Conservation (phyloP, 53 echinoderm and acorn worm species). For the Apostichopus leukothele region DNA sequence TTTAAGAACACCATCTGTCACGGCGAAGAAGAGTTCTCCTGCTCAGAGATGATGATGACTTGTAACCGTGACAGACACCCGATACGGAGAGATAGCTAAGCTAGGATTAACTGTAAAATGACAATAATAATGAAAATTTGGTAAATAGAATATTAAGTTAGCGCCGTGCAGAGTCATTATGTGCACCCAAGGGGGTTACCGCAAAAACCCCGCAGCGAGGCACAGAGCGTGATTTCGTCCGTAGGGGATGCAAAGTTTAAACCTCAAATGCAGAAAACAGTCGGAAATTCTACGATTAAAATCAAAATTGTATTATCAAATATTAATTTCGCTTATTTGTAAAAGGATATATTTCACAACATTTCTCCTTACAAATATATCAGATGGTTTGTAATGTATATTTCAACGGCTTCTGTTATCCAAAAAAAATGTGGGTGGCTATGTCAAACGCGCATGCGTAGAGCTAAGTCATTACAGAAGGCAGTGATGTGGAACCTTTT, state of each 20-base stretch:
- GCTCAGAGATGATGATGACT: neutral
- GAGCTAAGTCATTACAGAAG: conserved; percentile 4
- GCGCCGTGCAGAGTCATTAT: conserved; percentile 39
- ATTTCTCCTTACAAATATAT: neutral
- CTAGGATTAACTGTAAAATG: conserved; percentile 40
- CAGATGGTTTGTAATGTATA: neutral
- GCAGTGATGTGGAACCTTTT: conserved; percentile 23
- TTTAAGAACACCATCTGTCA: conserved; percentile 42
- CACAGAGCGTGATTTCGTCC: conserved; percentile 28
- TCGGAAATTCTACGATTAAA: conserved; percentile 26
- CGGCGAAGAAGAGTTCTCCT: neutral
- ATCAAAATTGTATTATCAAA: conserved; percentile 47
- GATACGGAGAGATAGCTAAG: conserved; percentile 8
- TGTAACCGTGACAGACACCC: conserved; percentile 32
- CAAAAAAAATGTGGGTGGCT: neutral
- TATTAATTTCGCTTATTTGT: conserved; percentile 46
- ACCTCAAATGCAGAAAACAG: conserved; percentile 40
- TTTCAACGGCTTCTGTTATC: neutral
- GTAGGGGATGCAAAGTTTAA: conserved; percentile 23
- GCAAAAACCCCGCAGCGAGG: conserved; percentile 27
- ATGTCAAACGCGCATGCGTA: conserved; percentile 16
- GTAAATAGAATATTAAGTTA: conserved; percentile 50
- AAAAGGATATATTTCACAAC: conserved; percentile 43
- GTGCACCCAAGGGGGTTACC: conserved; percentile 26
- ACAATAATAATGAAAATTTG: conserved; percentile 47